A percentile compares a stretch with the other conserved stretches of the same genome.
Evolutionary conservation across 2,797 vertebrate species (phyloP).

Genomic region (Hafferia zeledoni): DNA sequence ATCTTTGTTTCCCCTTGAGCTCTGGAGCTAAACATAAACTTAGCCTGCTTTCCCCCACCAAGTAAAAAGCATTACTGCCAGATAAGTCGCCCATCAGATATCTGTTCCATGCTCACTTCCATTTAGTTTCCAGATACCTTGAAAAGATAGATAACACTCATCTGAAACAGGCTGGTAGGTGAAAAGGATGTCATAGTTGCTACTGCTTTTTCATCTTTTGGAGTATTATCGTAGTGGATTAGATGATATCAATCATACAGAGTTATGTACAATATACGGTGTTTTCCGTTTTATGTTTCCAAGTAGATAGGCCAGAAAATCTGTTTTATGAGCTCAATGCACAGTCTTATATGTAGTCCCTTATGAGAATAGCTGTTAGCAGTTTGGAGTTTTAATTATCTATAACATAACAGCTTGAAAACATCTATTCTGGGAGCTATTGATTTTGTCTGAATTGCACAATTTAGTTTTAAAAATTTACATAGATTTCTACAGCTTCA

Average conservation of each 20-base stretch:
- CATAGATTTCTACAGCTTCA: neutral
- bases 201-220: conserved; percentile 15
- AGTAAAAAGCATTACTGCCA: neutral
- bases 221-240: neutral
- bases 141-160: neutral
- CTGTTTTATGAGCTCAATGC: neutral
- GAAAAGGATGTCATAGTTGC: neutral
- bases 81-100: neutral
- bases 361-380: neutral
- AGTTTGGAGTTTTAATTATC: neutral
- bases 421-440: neutral
- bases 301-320: neutral
- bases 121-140: neutral
- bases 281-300: neutral
- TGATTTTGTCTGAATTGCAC: neutral
- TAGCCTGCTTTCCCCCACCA: neutral
- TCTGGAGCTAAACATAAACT: neutral
- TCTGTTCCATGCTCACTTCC: neutral
- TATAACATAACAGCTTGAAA: neutral
- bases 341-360: neutral
- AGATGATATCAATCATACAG: neutral
- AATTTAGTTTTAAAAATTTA: neutral
- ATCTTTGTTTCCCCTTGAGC: neutral
- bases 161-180: neutral
- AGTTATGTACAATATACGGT: neutral